Conservation (phyloP, 2,888 invertebrate species). For the Eilema depressum region DNA sequence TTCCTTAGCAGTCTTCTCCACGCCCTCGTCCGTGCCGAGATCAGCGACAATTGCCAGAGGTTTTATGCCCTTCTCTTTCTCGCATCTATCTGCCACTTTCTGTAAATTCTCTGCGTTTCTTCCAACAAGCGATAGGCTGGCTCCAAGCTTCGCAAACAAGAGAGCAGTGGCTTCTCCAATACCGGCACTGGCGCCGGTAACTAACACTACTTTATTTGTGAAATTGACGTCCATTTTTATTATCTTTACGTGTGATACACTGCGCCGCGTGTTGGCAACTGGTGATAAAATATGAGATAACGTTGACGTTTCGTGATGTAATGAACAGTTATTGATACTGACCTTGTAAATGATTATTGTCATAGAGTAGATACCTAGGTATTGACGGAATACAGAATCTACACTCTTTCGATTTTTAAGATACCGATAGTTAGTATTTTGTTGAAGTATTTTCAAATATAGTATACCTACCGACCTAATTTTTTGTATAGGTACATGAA, state of each 20-base stretch:
- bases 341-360: too few relatives aligned
- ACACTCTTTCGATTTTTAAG: too few relatives aligned
- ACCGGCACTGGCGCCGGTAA: constrained; percentile 62
- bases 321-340: too few relatives aligned
- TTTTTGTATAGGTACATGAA: too few relatives aligned
- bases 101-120: constrained; percentile 51
- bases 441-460: too few relatives aligned
- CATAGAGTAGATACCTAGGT: too few relatives aligned
- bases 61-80: constrained; percentile 38
- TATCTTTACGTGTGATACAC: neutral
- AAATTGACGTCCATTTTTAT: constrained; percentile 33
- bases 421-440: too few relatives aligned
- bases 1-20: constrained; percentile 52
- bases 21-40: constrained; percentile 32
- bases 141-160: constrained; percentile 55
- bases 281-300: neutral
- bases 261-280: neutral
- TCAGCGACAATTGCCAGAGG: constrained; percentile 57
- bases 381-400: too few relatives aligned
- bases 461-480: too few relatives aligned
- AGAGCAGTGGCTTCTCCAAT: constrained; percentile 59
- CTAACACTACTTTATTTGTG: constrained; percentile 57
- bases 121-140: constrained; percentile 55
- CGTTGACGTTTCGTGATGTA: neutral
- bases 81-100: constrained; percentile 49